These are phyloP conservation scores for Amphilophus citrinellus DNA, from an alignment of 2,113 vertebrate species.

Conservation along the genomic window DNA sequence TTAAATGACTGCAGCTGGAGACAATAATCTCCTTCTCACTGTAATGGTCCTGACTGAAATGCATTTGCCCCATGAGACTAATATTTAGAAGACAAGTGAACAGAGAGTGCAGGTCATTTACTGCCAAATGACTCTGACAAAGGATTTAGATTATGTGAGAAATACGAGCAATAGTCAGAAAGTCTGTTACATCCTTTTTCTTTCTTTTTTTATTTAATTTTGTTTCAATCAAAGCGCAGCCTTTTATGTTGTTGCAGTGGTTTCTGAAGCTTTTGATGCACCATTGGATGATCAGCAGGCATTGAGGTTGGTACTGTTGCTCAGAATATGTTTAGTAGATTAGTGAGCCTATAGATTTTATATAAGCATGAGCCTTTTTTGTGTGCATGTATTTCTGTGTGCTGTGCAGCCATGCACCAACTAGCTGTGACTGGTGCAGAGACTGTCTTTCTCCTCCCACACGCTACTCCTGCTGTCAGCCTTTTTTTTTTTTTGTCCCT, in stretches of 20 bases:
- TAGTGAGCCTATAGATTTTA: background rate
- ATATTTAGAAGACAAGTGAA: background rate
- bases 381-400: background rate
- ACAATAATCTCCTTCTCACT: no score
- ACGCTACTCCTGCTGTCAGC: conserved; percentile 26
- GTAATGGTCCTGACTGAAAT: no score
- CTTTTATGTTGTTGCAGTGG: background rate
- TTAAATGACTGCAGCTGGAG: no score
- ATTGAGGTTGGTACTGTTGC: conserved; percentile 6
- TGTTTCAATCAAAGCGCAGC: background rate
- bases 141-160: background rate
- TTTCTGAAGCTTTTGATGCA: conserved; percentile 9
- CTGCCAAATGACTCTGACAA: background rate
- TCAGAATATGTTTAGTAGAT: conserved; percentile 12
- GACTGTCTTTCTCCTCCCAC: conserved; percentile 17
- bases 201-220: background rate
- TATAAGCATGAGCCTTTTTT: background rate
- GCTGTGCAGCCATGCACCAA: conserved; percentile 31
- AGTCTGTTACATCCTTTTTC: background rate
- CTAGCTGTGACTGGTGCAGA: background rate
- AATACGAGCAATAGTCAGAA: background rate
- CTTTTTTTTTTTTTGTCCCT: background rate
- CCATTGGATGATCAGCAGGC: background rate
- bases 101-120: background rate
- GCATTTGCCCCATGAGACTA: no score